Base-by-base conservation (phyloP, 2,113 vertebrate genomes). In the Dendrocopos noguchii region DNA sequence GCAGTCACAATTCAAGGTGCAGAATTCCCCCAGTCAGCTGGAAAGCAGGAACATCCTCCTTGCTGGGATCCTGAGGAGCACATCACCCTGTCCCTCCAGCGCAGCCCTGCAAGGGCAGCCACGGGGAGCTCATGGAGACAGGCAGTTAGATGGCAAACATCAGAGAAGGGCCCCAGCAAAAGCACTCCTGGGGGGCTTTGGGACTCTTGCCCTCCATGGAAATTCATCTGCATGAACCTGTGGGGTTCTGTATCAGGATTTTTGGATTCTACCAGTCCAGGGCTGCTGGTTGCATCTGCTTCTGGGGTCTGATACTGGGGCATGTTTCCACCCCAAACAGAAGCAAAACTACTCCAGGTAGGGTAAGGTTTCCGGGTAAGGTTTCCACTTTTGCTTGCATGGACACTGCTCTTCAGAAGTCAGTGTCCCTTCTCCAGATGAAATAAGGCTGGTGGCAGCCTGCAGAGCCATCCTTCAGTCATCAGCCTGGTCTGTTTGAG, bases 371-470 rank as follows among this genome's bases (percentile, higher is more conserved):
- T 19, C 4, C 0, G 47, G 42, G 12, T 20, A 68, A 72, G 84
- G 22, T n/a, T 21, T 19, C 4, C 0, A 12, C 0, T 55, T 46
- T 31, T 1, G 2, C 56, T 50, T 9, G 6, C 42, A 55, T 3
- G 3, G 64, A 46, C 1, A 4, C 60, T 80, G 91, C 52, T 80
- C 77, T 76, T 39, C 57, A 46, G 55, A 44, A 44, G 24, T 6
- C 27, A 0, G 1, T 14, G 19, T 64, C 84, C 67, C 78, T 36
- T 72, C 17, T 18, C 20, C 34, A 52, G 59, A 61, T 15, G 44
- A 80, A 63, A 55, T 12, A 31, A 44, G 59, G 81, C 68, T 0
- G 0, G 33, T 10, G 25, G 70, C 73, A 90, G 79, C 21, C 79
- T 34, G 18, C 44, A 6, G 44, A 88, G 53, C 46, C 27, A 20